Conservation (phyloP, 1,140 invertebrate genomes). For the Camponotus vicinus region DNA sequence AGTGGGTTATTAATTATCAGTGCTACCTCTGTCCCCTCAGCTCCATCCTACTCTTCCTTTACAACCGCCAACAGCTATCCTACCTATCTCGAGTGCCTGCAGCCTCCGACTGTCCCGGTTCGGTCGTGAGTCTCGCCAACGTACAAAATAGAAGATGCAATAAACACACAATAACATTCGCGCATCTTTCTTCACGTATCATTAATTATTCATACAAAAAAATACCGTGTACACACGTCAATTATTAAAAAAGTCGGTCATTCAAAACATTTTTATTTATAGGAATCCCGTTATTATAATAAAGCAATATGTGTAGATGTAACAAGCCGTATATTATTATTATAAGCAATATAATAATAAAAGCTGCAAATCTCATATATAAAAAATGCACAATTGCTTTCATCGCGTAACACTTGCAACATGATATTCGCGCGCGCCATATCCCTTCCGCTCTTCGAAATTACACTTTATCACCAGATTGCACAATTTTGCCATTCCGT, state of each 20-base stretch:
- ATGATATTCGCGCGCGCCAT: neutral
- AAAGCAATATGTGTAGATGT: neutral
- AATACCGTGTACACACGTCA: neutral
- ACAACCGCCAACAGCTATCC: constrained; percentile 29
- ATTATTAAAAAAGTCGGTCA: neutral
- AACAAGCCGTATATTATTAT: neutral
- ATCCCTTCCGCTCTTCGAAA: constrained; percentile 1
- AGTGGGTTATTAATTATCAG: constrained; percentile 79
- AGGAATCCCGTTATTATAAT: no score
- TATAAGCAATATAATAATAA: neutral
- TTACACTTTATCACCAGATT: constrained; percentile 50
- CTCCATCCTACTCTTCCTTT: constrained; percentile 18
- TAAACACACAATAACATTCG: constrained; percentile 32
- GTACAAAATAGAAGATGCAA: constrained; percentile 8
- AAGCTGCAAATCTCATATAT: neutral
- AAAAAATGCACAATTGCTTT: constrained; percentile 2
- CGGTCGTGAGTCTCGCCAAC: neutral
- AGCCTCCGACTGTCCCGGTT: constrained; percentile 31
- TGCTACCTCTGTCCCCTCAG: constrained; percentile 64
- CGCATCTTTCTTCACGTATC: neutral
- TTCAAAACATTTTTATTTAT: neutral
- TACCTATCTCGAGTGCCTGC: constrained; percentile 35
- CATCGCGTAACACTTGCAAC: neutral
- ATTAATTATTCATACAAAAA: constrained; percentile 34
- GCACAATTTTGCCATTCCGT: constrained; percentile 56